Evolutionary conservation across 30 jellyfish, hydroid and myxozoan genomes (phyloP), one percentile per base, ranked within the genome.

Genomic region (Nemopilema nomurai): DNA sequence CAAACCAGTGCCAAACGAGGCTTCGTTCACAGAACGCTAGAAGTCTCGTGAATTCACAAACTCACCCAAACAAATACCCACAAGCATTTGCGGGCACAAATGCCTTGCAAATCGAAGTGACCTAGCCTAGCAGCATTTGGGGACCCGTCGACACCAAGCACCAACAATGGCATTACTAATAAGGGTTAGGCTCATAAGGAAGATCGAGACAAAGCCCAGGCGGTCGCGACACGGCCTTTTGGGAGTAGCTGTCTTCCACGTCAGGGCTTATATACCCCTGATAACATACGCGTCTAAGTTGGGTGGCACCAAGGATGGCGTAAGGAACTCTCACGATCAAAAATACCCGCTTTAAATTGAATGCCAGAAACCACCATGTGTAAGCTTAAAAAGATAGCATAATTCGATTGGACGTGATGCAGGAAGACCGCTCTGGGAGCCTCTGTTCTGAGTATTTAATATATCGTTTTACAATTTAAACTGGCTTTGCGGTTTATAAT

Each of bases 301-400:
- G 79, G 41, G 7, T 78, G 80, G 88, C 88, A 23, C 71, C 41
- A 62, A 67, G 88, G 88, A 78, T 57, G 69, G 88, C 23, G 69
- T 76, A 26, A 41, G 57, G 81, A 26, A 23, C 23, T 29, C 63
- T 71, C 81, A 71, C 52, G 81, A 16, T 30, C 62, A 71, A 28
- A 71, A 71, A 3, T 41, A 26, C 81, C 33, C 52, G 64, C 22
- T 27, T 28, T 13, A 13, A 24, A 29, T 71, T 7, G 17, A 71
- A 71, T 24, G 63, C 18, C 22, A n/a, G 33, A 4, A 21, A 53
- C 81, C 81, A 24, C 26, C 24, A 51, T 26, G 18, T 24, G 21
- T n/a, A 71, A 19, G 8, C 33, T 29, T 41, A 25, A 28, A 71
- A 26, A 53, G 30, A 19, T 24, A 63, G 27, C 29, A 71, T 71